Base-by-base conservation (phyloP, 1,140 invertebrate genomes). In the Formica exsecta region DNA sequence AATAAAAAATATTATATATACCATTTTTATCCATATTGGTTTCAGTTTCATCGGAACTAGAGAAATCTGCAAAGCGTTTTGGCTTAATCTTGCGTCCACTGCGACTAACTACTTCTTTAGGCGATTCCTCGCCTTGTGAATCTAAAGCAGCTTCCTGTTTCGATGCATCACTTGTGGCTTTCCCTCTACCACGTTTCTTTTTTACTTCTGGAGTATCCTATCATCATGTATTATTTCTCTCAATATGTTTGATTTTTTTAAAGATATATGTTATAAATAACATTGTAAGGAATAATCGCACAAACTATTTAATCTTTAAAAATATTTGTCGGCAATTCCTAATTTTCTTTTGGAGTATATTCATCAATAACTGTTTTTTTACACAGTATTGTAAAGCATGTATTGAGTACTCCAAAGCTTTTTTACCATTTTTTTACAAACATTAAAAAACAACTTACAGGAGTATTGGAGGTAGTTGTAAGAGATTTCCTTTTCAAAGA, bases 41-140 rank as follows among this genome's bases (percentile, higher is more conserved):
- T 54, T 92, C 90, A n/a, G 91, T 92, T 84, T 94, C 94, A 61
- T 94, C 93, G 0, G 93, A 93, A 64, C 94, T 94, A 19, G 93
- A 94, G 32, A 93, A 94, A 84, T 95, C 95, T n/a, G 94, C 92
- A 86, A 95, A 96, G 90, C 93, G 95, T 92, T 97, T 97, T 0
- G 96, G 97, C 92, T 97, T 97, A 81, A 97, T 97, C 94, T 97
- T 98, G 41, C 97, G 95, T 0, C 97, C 97, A 92, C 97, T 97
- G 36, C 97, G 96, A 92, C 97, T 97, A 5, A 97, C 96, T 19
- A 96, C 93, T 92, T 97, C 97, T 84, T 95, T 95, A 36, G 90
- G 86, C 0, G 93, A 90, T 61, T 95, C 95, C 71, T 95, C 95
- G 29, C 90, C 93, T 81, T 94, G 93, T 1, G 93, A 93, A 61